Evolutionary conservation across 2,113 vertebrate genomes (phyloP).

Genomic region (Miniopterus natalensis): DNA sequence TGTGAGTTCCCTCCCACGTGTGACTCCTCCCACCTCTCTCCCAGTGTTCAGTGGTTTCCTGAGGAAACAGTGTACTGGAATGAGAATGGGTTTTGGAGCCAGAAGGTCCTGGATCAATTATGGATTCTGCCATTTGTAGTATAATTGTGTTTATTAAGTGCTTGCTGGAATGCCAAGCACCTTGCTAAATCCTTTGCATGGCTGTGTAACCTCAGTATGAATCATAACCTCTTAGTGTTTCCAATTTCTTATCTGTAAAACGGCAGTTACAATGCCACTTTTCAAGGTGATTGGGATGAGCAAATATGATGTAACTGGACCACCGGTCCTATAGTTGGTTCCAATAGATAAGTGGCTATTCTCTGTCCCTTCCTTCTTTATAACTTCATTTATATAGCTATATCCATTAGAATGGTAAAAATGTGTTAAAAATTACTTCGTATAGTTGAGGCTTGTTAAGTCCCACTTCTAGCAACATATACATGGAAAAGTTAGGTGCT

Average conservation of each 20-base stretch:
- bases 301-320: neutral
- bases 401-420: neutral
- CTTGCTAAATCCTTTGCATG: neutral
- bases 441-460: neutral
- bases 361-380: neutral
- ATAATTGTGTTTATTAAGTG: neutral
- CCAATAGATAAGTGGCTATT: neutral
- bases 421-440: constrained; percentile 27
- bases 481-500: neutral
- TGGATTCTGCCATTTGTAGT: neutral
- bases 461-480: neutral
- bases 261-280: neutral
- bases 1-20: neutral
- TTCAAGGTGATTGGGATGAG: neutral
- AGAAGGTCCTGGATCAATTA: neutral
- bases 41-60: neutral
- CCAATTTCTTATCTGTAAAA: neutral
- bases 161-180: neutral
- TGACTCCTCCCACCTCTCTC: neutral
- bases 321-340: neutral
- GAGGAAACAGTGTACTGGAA: neutral
- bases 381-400: neutral
- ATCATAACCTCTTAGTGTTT: neutral
- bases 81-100: neutral
- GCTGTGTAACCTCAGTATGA: neutral